A percentile compares a stretch with the other conserved stretches of the same genome.
phyloP scores from a whole-genome alignment of 2,113 vertebrate genomes.

The Tapirus terrestris region DNA sequence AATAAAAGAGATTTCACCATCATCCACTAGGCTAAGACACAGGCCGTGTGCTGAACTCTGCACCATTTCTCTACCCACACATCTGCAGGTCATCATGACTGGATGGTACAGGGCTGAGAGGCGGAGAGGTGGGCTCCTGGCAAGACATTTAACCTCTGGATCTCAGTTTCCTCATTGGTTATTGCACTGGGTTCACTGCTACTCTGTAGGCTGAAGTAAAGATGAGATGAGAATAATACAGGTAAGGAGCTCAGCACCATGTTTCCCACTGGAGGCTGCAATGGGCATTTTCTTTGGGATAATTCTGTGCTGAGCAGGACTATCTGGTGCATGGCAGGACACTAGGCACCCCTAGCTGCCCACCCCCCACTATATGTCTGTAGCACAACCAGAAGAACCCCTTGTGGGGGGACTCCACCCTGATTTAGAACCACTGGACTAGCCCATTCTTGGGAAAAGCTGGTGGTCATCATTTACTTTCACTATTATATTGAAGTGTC shows the following conservation, averaged over 20 bases:
- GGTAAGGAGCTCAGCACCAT: not conserved
- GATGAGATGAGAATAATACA: not conserved
- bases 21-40: not conserved
- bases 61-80: not conserved
- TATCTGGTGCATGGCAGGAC: accelerated
- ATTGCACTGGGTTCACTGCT: not conserved
- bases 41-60: accelerated
- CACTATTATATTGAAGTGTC: not conserved
- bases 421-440: not conserved
- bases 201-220: not conserved
- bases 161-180: not conserved
- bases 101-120: not conserved
- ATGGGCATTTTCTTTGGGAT: not conserved
- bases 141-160: not conserved
- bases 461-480: not conserved
- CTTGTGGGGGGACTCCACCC: not conserved
- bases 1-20: conserved; percentile 26
- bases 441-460: not conserved
- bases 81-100: not conserved
- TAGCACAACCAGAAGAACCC: not conserved
- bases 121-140: not conserved
- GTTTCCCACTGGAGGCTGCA: not conserved
- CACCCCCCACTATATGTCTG: accelerated
- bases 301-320: too few relatives aligned
- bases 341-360: accelerated